A percentile compares a stretch with the other conserved stretches of the same genome.
Evolutionary conservation across 2,113 vertebrate species (phyloP).

Genomic region (Trichomycterus rosablanca): DNA sequence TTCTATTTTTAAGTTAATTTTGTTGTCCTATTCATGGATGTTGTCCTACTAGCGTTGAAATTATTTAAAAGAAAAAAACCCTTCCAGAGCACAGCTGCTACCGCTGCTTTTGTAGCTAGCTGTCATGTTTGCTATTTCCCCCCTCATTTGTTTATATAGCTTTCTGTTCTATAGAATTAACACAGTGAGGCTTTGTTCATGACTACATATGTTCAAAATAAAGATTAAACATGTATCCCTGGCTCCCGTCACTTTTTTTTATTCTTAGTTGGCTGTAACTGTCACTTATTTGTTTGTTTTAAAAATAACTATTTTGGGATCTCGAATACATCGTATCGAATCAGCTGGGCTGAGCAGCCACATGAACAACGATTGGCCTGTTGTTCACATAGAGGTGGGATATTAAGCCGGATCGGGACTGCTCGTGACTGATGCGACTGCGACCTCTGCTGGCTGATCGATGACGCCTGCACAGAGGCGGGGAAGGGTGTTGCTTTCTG

Average conservation of each 20-base stretch:
- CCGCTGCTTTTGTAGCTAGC: slow-evolving; percentile 55
- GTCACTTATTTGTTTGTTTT: too few relatives aligned
- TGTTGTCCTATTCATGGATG: slow-evolving; percentile 3
- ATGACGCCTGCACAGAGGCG: too few relatives aligned
- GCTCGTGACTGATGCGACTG: too few relatives aligned
- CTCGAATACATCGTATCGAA: too few relatives aligned
- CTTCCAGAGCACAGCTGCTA: slow-evolving; percentile 12
- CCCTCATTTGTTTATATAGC: slow-evolving; percentile 34
- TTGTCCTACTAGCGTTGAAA: slow-evolving; percentile 12
- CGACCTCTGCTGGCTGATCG: too few relatives aligned
- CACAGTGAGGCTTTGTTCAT: slow-evolving; percentile 65
- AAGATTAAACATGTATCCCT: slow-evolving; percentile 57
- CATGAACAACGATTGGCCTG: too few relatives aligned
- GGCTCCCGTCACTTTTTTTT: slow-evolving; percentile 6
- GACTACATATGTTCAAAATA: slow-evolving; percentile 78
- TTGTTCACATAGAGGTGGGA: too few relatives aligned
- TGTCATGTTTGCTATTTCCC: slow-evolving; percentile 49
- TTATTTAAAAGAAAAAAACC: slow-evolving; percentile 8
- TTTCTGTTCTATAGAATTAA: slow-evolving; percentile 64
- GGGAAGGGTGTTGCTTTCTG: too few relatives aligned
- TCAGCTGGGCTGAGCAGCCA: too few relatives aligned
- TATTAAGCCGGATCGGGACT: too few relatives aligned
- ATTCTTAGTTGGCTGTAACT: too few relatives aligned
- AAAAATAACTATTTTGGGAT: too few relatives aligned
- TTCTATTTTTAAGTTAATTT: neutral